These are phyloP conservation scores for Toxotes lorentzi DNA, from an alignment of 2,797 vertebrate genomes.

Conservation along the genomic window DNA sequence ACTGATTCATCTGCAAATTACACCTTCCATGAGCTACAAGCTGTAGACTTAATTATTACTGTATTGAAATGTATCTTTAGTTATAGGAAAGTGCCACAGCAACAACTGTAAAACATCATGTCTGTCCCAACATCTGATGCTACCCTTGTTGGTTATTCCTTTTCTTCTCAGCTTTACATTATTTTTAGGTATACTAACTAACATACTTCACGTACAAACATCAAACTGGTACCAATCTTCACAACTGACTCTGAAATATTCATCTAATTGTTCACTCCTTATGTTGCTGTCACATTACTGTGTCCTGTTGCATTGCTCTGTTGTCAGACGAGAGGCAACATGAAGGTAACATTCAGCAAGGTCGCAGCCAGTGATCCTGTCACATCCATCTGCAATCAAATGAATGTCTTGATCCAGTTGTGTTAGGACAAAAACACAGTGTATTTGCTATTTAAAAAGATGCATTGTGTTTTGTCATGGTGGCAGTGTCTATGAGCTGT, in stretches of 20 bases:
- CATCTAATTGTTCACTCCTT: neutral
- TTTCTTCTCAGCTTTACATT: neutral
- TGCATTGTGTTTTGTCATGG: constrained; percentile 24
- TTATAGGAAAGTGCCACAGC: neutral
- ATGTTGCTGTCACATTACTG: neutral
- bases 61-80: neutral
- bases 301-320: too few relatives aligned
- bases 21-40: neutral
- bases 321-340: too few relatives aligned
- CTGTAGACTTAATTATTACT: neutral
- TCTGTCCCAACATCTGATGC: neutral
- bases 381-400: constrained; percentile 10
- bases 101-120: neutral
- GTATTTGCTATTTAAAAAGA: constrained; percentile 34
- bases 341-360: neutral
- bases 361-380: neutral
- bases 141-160: too few relatives aligned
- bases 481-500: constrained; percentile 30
- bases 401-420: constrained; percentile 18
- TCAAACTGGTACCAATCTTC: neutral
- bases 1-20: constrained; percentile 11
- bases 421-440: constrained; percentile 10
- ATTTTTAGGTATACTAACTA: neutral
- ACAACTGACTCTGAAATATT: neutral
- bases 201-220: neutral